Base-by-base conservation (phyloP, 2,113 vertebrate genomes). In the Larimichthys polyactis region DNA sequence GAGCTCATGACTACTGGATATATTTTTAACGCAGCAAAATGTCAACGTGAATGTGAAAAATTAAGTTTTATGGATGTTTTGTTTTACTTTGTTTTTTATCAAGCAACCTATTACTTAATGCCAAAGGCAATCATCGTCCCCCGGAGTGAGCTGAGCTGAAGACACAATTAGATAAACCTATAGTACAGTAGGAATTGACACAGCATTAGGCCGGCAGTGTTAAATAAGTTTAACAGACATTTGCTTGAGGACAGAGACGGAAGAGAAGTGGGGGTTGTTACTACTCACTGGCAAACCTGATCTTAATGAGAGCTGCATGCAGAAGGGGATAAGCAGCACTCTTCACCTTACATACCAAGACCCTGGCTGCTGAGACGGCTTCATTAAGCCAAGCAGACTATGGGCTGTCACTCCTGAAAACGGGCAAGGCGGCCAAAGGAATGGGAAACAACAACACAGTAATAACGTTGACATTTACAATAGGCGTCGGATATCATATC, bases 391-490 rank as follows among this genome's bases (percentile, higher is more conserved):
- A 79, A 46, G 75, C 86, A 76, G 83, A 83, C 91, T 88, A 88
- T 71, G 62, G 75, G 76, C 88, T 90, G 93, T 93, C 92, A 93
- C 90, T 93, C 93, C 84, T 75, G 89, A 72, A 91, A 90, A 90
- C 44, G 72, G 90, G 57, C 81, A 43, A 79, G 85, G 89, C 83
- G 71, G 86, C 89, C 72, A 83, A 84, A 90, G 87, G 90, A 93
- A 85, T 72, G 89, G 86, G 86, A 91, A 91, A 93, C 91, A 93
- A 93, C 92, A 94, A 92, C 93, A 92, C 89, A 75, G 90, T 94
- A 94, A 94, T 94, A 93, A 93, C 85, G 76, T 43, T 94, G 93
- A 94, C 93, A 94, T 94, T 94, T 94, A 91, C 91, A 93, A 94
- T 90, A 91, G 91, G 87, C 82, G 88, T 91, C 72, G 85, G 87